Evolutionary conservation across 2,797 vertebrate species (phyloP), one percentile per base, ranked within the genome.

Genomic region (Sphenopsis melanotis): DNA sequence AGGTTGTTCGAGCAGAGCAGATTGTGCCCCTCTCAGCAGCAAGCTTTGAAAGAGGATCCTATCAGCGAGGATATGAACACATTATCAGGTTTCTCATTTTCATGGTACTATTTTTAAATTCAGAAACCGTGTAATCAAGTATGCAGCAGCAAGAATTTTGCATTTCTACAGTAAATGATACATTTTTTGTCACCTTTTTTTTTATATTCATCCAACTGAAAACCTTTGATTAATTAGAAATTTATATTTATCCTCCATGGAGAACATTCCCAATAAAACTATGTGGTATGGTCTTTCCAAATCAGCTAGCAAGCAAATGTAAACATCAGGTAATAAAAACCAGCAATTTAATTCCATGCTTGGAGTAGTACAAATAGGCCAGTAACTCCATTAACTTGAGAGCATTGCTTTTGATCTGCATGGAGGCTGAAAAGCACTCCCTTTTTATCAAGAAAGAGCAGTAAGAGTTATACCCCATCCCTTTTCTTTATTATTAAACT

Each of bases 11-110:
- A 96, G 98, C 98, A 79, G 99, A 99, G 71, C 99, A 99, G 97
- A 99, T 99, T 56, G 98, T 99, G 53, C 99, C 99, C 36, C 98
- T 99, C 93, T 99, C 99, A 85, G 99, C 99, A 46, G 99, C 99
- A 89, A 99, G 99, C 96, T 99, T 99, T 79, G 99, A 99, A 97
- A 99, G 99, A 96, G 99, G 99, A 61, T 99, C 99, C 87, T 99
- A 99, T 96, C 99, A 99, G 96, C 98, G 99, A 97, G 99, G 99
- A 98, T 99, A 99, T 9, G 99, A 99, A 88, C 99, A 99, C 93
- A 99, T 99, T 70, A 98, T 99, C 95, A 99, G 99, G 99, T 99
- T 97, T 77, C 85, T 83, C n/a, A 37, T 75, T 96, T 89, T 53
- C 20, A 12, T 95, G 14, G 50, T 17, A 6, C 34, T 87, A 15